A percentile compares a stretch with the other conserved stretches of the same genome.
Conservation (phyloP, 1,140 invertebrate genomes). For the Mizuhopecten yessoensis region DNA sequence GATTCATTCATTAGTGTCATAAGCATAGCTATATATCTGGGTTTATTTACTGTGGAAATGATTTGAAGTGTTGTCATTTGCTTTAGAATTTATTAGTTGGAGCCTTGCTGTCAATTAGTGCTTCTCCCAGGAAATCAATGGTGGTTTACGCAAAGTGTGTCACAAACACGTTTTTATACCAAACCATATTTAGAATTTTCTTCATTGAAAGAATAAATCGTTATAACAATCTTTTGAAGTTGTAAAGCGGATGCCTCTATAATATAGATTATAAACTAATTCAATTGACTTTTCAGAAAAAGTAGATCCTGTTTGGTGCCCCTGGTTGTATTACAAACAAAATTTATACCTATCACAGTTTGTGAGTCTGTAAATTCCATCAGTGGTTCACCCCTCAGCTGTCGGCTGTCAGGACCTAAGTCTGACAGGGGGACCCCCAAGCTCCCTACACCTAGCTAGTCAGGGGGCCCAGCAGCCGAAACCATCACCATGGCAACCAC, state of each 20-base stretch:
- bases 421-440: slow-evolving; percentile 27
- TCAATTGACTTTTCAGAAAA: too few species aligned
- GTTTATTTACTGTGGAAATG: neutral
- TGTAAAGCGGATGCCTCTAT: neutral
- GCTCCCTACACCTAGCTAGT: slow-evolving; percentile 20
- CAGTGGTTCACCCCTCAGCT: neutral
- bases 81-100: neutral
- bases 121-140: neutral
- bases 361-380: slow-evolving; percentile 32
- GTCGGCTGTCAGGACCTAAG: neutral
- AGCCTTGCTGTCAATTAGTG: slow-evolving; percentile 1
- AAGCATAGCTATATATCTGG: neutral
- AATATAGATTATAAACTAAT: too few species aligned
- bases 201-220: neutral
- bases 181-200: neutral
- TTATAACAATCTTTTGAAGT: neutral
- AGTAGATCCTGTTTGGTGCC: slow-evolving; percentile 1
- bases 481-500: slow-evolving; percentile 28
- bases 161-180: too few species aligned
- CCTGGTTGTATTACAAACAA: slow-evolving; percentile 22
- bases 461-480: slow-evolving; percentile 21
- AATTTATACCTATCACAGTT: slow-evolving; percentile 39
- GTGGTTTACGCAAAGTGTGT: too few species aligned
- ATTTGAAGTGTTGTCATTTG: neutral
- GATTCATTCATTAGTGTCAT: slow-evolving; percentile 38